Conservation (phyloP, 2,797 vertebrate genomes). For the Lutjanus campechanus region DNA sequence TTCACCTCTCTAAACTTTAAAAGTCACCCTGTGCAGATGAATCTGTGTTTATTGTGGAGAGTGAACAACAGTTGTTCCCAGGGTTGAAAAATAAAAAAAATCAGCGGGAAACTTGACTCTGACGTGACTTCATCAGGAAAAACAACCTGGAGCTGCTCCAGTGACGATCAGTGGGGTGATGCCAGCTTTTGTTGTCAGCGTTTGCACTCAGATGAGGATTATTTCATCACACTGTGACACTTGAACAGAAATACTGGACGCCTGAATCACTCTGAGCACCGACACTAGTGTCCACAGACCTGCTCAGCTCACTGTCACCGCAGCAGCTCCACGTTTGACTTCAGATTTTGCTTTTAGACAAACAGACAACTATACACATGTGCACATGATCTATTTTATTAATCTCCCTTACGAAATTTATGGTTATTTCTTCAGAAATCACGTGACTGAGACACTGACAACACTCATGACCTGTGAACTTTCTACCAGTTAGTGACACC, state of each 20-base stretch:
- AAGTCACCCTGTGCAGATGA: not conserved
- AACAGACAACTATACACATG: not conserved
- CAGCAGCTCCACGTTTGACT: not conserved
- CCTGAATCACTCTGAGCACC: not conserved
- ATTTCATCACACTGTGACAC: constrained; percentile 30
- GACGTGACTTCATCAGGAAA: constrained; percentile 28
- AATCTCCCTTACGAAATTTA: not conserved
- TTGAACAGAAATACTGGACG: not conserved
- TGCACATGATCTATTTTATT: too few species aligned
- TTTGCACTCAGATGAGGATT: constrained; percentile 11
- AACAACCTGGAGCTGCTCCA: constrained; percentile 23
- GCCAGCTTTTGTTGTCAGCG: constrained; percentile 21
- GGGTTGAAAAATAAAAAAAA: constrained; percentile 1
- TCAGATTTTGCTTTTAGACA: not conserved
- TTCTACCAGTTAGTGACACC: too few species aligned
- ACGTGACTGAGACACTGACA: not conserved
- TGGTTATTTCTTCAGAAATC: not conserved
- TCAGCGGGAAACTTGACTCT: constrained; percentile 29
- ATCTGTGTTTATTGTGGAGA: not conserved
- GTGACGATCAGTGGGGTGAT: constrained; percentile 10
- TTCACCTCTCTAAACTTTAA: not conserved
- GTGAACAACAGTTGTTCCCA: not conserved
- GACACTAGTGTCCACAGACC: not conserved
- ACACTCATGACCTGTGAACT: not conserved
- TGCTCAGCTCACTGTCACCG: not conserved